A percentile compares a stretch with the other conserved stretches of the same genome.
Evolutionary conservation across 1,140 invertebrate genomes (phyloP).

Genomic region (Eriocheir sinensis): DNA sequence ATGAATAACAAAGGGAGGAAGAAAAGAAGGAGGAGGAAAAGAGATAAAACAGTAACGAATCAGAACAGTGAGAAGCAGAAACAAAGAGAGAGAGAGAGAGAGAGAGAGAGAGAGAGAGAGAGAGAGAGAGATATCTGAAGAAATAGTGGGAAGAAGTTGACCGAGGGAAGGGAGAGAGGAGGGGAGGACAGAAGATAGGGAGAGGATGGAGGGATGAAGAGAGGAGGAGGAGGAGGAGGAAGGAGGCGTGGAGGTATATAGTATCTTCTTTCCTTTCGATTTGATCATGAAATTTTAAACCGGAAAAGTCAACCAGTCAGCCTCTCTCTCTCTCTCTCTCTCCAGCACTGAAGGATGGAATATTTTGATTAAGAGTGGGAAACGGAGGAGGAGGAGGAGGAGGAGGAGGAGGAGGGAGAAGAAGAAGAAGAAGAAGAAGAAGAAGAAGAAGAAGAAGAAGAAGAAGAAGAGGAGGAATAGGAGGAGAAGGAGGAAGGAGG

Average conservation of each 20-base stretch:
- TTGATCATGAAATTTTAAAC: neutral
- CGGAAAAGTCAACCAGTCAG: neutral
- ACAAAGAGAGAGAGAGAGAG: neutral
- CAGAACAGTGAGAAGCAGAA: neutral
- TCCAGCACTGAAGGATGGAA: neutral
- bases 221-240: neutral
- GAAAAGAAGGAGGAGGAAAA: neutral
- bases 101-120: neutral
- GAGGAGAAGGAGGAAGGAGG: neutral
- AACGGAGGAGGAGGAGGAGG: conserved; percentile 18
- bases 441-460: neutral
- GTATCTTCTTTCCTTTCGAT: neutral
- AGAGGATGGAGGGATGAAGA: neutral
- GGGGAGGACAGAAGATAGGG: neutral
- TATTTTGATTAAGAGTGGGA: too few species aligned
- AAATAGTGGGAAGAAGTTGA: neutral
- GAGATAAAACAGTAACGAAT: neutral
- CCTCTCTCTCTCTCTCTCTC: neutral
- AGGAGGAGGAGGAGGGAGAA: neutral
- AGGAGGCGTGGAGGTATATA: neutral
- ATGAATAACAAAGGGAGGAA: neutral
- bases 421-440: neutral
- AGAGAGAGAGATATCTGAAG: neutral
- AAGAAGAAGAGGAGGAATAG: neutral
- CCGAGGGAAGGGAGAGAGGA: neutral